phyloP scores from a whole-genome alignment of 2,797 vertebrate species.

The Myotis vivesi region DNA sequence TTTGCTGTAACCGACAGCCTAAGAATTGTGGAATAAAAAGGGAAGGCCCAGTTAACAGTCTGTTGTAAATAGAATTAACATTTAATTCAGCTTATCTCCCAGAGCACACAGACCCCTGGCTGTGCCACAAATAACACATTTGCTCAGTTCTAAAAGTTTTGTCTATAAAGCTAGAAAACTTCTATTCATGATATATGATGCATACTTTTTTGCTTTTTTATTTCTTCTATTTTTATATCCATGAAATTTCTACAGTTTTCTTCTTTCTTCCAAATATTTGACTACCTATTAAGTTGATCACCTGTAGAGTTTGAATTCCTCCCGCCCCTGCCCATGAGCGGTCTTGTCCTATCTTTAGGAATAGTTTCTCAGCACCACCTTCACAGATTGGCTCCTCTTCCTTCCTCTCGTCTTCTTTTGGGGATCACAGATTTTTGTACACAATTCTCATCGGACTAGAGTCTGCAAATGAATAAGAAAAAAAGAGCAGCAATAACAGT shows the following conservation, averaged over 20 bases:
- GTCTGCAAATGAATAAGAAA: background rate
- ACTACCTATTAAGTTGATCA: background rate
- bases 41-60: background rate
- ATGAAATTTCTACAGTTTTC: background rate
- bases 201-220: background rate
- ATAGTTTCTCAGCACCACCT: background rate
- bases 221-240: background rate
- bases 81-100: slow-evolving; percentile 5
- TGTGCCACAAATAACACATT: background rate
- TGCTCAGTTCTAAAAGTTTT: background rate
- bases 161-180: background rate
- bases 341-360: background rate
- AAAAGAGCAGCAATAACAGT: background rate
- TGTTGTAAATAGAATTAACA: background rate
- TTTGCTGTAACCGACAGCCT: background rate
- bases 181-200: background rate
- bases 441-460: background rate
- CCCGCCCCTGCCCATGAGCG: background rate
- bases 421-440: background rate
- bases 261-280: slow-evolving; percentile 7
- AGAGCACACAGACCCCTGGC: background rate
- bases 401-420: background rate
- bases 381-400: background rate
- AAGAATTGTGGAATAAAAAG: background rate
- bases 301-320: background rate